A percentile compares a stretch with the other conserved stretches of the same genome.
Conservation (phyloP, 2,113 vertebrate species). For the Octodon degus region DNA sequence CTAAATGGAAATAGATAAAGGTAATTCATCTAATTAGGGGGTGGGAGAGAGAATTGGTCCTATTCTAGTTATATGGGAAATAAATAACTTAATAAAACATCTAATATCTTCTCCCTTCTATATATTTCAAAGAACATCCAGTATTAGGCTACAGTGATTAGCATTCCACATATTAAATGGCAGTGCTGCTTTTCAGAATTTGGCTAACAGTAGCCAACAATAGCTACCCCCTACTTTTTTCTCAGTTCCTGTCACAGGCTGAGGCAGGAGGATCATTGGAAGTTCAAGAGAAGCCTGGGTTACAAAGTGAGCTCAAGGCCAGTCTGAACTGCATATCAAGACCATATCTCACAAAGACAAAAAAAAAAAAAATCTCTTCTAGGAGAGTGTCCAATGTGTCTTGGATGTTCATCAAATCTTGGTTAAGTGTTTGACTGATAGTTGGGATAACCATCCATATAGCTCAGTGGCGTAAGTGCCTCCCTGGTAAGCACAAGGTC, state of each 20-base stretch:
- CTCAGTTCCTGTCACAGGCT: not conserved
- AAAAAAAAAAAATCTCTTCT: too few species aligned
- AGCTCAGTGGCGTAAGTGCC: too few species aligned
- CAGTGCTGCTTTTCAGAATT: constrained; percentile 14
- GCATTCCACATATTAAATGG: not conserved
- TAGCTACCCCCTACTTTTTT: not conserved
- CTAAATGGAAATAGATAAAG: not conserved
- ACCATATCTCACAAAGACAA: too few species aligned
- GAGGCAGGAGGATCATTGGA: too few species aligned
- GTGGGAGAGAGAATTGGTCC: not conserved
- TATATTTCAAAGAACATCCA: constrained; percentile 12
- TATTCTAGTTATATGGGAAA: not conserved
- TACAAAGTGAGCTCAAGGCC: too few species aligned
- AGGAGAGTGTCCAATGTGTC: too few species aligned
- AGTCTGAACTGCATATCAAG: too few species aligned
- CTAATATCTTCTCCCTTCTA: not conserved
- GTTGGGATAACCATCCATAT: too few species aligned
- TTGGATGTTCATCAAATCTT: too few species aligned
- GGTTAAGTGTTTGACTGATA: too few species aligned
- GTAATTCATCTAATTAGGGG: not conserved
- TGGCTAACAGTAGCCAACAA: not conserved
- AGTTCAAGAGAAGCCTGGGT: too few species aligned
- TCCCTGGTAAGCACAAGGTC: too few species aligned
- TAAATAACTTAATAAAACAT: not conserved
- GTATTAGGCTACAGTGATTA: not conserved